Evolutionary conservation across 2,888 invertebrate genomes (phyloP).

Genomic region (Chirona hameri): DNA sequence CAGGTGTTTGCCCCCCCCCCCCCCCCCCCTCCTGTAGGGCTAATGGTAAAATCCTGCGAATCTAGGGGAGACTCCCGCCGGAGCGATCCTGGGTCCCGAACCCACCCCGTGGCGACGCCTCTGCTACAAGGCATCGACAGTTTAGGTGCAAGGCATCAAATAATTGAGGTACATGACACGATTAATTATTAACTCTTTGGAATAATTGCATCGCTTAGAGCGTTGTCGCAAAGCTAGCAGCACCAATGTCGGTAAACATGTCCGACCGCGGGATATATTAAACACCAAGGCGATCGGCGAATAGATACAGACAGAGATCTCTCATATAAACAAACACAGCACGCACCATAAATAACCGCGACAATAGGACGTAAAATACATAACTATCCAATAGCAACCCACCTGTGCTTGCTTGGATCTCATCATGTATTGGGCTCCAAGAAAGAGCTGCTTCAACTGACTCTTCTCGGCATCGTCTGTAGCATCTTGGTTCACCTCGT

Average conservation of each 20-base stretch:
- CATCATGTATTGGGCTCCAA: background rate
- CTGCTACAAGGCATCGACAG: too few relatives aligned
- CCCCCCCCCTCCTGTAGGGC: too few relatives aligned
- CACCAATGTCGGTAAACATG: background rate
- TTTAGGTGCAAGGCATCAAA: too few relatives aligned
- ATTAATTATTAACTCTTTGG: too few relatives aligned
- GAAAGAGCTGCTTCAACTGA: background rate
- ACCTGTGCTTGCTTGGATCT: background rate
- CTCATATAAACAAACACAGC: background rate
- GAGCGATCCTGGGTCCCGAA: too few relatives aligned
- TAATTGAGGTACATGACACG: too few relatives aligned
- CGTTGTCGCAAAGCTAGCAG: too few relatives aligned
- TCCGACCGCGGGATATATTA: background rate
- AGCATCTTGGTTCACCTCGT: background rate
- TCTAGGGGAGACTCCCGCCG: too few relatives aligned
- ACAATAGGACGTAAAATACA: background rate
- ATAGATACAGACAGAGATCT: background rate
- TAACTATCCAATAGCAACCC: background rate
- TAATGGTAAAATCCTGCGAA: background rate
- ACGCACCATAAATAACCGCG: background rate
- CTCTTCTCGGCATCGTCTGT: background rate
- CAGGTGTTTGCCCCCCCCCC: too few relatives aligned
- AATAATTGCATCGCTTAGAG: too few relatives aligned
- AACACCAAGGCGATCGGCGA: background rate
- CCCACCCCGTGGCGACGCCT: too few relatives aligned